Conservation (phyloP, 1,140 invertebrate species). For the Spodoptera frugiperda region DNA sequence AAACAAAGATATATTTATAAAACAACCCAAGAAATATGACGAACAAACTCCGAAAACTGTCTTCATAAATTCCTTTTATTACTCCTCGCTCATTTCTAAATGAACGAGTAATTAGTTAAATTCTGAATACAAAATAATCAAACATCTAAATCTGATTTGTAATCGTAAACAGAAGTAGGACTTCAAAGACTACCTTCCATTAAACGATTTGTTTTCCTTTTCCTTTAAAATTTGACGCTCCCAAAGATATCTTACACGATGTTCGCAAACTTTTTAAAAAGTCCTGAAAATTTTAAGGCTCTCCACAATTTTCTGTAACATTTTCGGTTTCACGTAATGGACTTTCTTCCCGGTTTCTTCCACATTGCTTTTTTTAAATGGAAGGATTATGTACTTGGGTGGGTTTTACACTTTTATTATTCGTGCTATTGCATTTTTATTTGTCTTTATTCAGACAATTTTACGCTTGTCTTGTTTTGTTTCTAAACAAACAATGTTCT, state of each 20-base stretch:
- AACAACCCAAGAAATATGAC: background rate
- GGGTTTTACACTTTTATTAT: background rate
- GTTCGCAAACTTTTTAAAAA: conserved; percentile 26
- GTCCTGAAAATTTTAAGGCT: conserved; percentile 18
- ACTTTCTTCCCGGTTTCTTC: background rate
- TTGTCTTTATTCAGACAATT: background rate
- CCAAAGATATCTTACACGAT: background rate
- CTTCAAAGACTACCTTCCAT: background rate
- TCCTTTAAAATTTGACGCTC: conserved; percentile 10
- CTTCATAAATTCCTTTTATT: background rate
- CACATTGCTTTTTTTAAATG: conserved; percentile 15
- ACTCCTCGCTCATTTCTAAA: background rate
- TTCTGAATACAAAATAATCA: conserved; percentile 14
- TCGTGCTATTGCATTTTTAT: background rate
- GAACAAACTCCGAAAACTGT: background rate
- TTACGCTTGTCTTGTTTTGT: background rate
- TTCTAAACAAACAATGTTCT: no score
- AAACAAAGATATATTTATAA: no score
- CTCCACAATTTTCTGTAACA: conserved; percentile 11
- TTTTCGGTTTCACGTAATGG: conserved; percentile 23
- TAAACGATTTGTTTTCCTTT: conserved; percentile 36
- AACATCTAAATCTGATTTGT: background rate
- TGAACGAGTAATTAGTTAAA: conserved; percentile 13
- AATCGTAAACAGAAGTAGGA: conserved; percentile 17
- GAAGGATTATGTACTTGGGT: conserved; percentile 24